Percentiles rank a stretch among this genome's conserved stretches.
phyloP scores from a whole-genome alignment of 1,140 invertebrate genomes.

The Harlomillsia oculata region DNA sequence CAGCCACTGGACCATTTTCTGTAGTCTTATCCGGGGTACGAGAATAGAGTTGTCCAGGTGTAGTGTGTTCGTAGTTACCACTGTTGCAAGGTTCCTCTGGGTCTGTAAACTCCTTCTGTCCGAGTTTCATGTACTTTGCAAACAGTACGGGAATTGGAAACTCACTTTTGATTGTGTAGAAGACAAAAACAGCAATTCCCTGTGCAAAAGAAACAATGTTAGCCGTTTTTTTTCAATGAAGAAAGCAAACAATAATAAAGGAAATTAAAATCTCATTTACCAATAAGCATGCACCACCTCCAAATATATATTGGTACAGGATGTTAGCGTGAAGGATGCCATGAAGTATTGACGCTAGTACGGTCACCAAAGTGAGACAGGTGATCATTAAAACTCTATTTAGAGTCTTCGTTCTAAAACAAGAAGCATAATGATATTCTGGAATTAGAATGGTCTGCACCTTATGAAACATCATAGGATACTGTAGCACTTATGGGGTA shows the following conservation, averaged over 20 bases:
- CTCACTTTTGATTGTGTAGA: conserved; percentile 29
- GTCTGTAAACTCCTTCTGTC: background rate
- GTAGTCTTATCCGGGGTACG: conserved; percentile 7
- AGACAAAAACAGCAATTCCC: conserved; percentile 23
- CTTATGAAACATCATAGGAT: no score
- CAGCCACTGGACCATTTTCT: conserved; percentile 14
- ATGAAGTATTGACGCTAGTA: conserved; percentile 20
- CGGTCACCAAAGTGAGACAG: conserved; percentile 11
- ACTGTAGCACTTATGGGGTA: no score
- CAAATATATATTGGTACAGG: conserved; percentile 27
- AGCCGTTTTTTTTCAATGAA: background rate
- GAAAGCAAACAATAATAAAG: background rate
- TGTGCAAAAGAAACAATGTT: conserved; percentile 1
- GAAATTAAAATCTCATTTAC: conserved; percentile 14
- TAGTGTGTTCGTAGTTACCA: background rate
- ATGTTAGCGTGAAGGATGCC: conserved; percentile 9
- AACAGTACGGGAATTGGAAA: conserved; percentile 18
- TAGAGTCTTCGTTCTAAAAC: conserved; percentile 23
- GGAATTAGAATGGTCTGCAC: background rate
- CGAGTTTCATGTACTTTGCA: conserved; percentile 2
- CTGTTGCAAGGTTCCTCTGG: conserved; percentile 4
- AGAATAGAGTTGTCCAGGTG: background rate
- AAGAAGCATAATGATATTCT: background rate
- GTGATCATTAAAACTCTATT: conserved; percentile 20
- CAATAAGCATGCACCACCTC: conserved; percentile 7